Conservation (phyloP, 2,113 vertebrate genomes). For the Phyllostomus hastatus region DNA sequence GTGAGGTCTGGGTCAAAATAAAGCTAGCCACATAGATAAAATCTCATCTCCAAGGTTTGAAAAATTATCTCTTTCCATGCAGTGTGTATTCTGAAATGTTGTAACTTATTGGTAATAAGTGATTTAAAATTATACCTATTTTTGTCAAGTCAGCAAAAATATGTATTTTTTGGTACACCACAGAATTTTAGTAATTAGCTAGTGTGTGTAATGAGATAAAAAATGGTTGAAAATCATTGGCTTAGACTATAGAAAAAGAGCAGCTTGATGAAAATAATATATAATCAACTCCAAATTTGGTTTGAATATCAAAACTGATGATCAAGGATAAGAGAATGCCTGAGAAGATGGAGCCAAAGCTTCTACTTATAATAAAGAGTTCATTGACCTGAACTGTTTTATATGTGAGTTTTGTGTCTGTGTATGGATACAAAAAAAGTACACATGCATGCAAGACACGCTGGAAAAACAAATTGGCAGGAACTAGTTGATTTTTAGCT, state of each 20-base stretch:
- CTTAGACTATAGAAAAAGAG: background rate
- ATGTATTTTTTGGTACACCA: too few species aligned
- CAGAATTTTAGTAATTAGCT: too few species aligned
- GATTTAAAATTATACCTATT: background rate
- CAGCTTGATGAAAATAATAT: background rate
- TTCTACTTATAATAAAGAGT: background rate
- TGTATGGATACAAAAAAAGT: background rate
- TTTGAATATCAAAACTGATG: background rate
- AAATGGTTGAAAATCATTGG: too few species aligned
- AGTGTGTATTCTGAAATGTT: constrained; percentile 38
- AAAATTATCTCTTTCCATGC: constrained; percentile 38
- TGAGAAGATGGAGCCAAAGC: background rate
- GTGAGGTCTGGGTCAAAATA: too few species aligned
- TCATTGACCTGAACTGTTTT: background rate
- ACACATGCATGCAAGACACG: background rate
- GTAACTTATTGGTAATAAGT: constrained; percentile 79
- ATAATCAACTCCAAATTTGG: background rate
- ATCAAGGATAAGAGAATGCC: background rate
- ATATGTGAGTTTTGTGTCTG: background rate
- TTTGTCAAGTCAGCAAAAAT: too few species aligned
- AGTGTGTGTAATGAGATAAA: too few species aligned
- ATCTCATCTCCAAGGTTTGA: constrained; percentile 50
- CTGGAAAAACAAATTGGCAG: background rate
- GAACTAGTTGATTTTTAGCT: background rate
- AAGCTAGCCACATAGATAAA: background rate